phyloP scores from a whole-genome alignment of 2,888 invertebrate species.

The Cataglyphis albicans region DNA sequence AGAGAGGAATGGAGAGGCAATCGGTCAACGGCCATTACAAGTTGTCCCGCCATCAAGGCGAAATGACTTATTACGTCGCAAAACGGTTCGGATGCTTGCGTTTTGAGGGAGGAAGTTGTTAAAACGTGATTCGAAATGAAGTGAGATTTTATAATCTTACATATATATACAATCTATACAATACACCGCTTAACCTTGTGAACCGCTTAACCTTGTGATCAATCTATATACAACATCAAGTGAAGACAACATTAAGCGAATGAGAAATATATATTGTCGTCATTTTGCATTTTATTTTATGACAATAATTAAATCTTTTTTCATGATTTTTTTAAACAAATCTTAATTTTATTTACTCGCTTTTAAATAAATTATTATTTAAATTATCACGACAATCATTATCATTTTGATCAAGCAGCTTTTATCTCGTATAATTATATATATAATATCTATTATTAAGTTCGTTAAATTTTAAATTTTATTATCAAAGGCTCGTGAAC shows the following conservation, averaged over 20 bases:
- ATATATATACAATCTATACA: no score
- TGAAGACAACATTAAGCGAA: neutral
- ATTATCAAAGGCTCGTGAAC: neutral
- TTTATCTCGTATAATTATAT: neutral
- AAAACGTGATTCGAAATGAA: slow-evolving; percentile 27
- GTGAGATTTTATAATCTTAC: slow-evolving; percentile 9
- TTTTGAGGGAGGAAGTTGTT: slow-evolving; percentile 13
- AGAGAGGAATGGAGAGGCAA: slow-evolving; percentile 55
- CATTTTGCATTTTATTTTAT: neutral
- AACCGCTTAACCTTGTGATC: neutral
- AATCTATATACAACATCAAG: neutral
- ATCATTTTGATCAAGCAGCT: slow-evolving; percentile 10
- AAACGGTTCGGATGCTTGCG: slow-evolving; percentile 39
- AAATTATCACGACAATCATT: neutral
- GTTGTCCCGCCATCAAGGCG: slow-evolving; percentile 59
- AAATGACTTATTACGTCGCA: slow-evolving; percentile 45
- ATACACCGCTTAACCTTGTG: neutral
- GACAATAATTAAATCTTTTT: neutral
- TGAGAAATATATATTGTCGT: neutral
- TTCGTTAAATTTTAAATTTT: neutral
- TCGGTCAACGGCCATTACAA: slow-evolving; percentile 73
- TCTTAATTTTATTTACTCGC: neutral
- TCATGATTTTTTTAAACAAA: neutral
- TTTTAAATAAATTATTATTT: neutral
- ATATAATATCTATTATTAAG: no score